Evolutionary conservation across 2,113 vertebrate species (phyloP), one percentile per base, ranked within the genome.

Genomic region (Thomomys bottae): DNA sequence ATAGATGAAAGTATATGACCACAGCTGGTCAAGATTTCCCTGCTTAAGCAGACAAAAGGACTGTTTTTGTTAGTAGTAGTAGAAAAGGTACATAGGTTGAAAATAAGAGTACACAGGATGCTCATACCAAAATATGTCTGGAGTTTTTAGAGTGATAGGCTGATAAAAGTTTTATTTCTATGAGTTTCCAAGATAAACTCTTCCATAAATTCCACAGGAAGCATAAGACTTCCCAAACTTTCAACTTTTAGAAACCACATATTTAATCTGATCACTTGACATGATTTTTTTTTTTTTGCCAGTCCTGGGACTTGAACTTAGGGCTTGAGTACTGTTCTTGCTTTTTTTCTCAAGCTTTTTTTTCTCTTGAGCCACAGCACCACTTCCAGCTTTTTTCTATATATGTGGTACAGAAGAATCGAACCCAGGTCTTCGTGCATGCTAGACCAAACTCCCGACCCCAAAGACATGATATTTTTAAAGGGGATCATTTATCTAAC

Each of bases 191-290:
- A 84, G 32, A 93, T 49, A 94, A 76, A 71, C 20, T 94, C 93
- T 66, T 88, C 6, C 85, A 94, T 17, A 88, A 81, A 93, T 66
- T 90, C 12, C 64, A 38, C n/a, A 95, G 86, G 72, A 86, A 87
- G 30, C n/a, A 79, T 12, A 86, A 93, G 30, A 88, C 49, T 59
- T 93, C 93, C 54, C 36, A 94, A 88, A 88, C 54, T 92, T 70
- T 90, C 8, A 95, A 89, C 34, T 72, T 82, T 92, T 89, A 32
- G 67, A 94, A 94, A 86, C 45, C 28, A 77, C 24, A 83, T 49
- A 73, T 85, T 77, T 93, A 84, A 86, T 45, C n/a, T 88, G 57
- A 77, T 90, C 75, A 75, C 59, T 88, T 79, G n/a, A 90, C 6
- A 61, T 32, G 49, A 30, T 12, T 49, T 49, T 49, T 49, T 49